Percentiles rank a stretch among this genome's conserved stretches.
Conservation (phyloP, 1,140 invertebrate genomes). For the Habropoda laboriosa region DNA sequence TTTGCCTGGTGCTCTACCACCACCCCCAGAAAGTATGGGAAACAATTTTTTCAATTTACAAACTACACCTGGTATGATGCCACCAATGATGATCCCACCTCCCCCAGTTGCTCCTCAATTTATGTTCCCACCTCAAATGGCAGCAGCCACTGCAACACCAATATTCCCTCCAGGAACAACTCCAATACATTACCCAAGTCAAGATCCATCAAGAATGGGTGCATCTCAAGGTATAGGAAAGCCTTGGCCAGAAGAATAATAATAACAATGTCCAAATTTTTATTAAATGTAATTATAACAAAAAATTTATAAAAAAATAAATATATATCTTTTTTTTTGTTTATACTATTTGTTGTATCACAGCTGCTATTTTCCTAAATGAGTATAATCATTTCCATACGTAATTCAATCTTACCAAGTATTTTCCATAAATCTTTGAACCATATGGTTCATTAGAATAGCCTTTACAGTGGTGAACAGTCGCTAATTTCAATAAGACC, state of each 20-base stretch:
- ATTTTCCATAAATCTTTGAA: background rate
- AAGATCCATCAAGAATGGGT: constrained; percentile 95
- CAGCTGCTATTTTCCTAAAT: background rate
- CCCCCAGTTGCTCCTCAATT: constrained; percentile 80
- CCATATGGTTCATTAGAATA: background rate
- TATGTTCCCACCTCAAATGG: constrained; percentile 82
- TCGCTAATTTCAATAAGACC: background rate
- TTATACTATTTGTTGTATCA: background rate
- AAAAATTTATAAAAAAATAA: constrained; percentile 28
- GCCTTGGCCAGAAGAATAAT: constrained; percentile 79
- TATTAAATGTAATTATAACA: constrained; percentile 28
- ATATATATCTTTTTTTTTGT: constrained; percentile 28
- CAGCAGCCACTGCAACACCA: constrained; percentile 76
- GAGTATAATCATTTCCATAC: background rate
- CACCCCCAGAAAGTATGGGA: constrained; percentile 86
- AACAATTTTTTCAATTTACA: constrained; percentile 85
- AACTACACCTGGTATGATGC: constrained; percentile 82
- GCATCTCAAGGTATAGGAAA: constrained; percentile 83
- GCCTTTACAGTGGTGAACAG: background rate
- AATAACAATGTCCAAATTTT: constrained; percentile 36
- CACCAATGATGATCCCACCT: constrained; percentile 83
- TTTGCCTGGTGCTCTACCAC: constrained; percentile 89
- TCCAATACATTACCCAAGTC: constrained; percentile 95
- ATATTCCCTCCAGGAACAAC: constrained; percentile 82
- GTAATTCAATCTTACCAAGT: background rate